phyloP scores from a whole-genome alignment of 2,113 vertebrate genomes.

The Hassar affinis region DNA sequence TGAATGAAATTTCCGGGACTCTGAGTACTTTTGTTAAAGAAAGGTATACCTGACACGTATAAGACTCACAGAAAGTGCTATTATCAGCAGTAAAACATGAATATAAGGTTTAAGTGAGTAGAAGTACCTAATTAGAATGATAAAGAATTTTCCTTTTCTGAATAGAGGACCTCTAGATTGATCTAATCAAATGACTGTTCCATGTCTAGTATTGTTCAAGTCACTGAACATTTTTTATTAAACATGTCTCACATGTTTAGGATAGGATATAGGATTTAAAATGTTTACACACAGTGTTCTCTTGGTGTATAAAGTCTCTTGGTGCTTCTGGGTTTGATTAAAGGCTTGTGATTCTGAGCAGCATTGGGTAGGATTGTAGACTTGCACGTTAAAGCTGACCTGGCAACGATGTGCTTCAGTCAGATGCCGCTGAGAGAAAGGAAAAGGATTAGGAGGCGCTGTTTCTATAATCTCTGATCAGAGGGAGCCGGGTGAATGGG shows the following conservation, averaged over 20 bases:
- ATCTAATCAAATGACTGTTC: not conserved
- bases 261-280: not conserved
- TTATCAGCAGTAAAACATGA: not conserved
- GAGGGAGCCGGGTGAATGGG: conserved; percentile 18
- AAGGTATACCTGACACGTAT: not conserved
- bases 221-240: not conserved
- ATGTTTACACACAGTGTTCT: not conserved
- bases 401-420: not conserved
- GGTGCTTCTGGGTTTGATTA: not conserved
- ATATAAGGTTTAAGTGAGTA: not conserved
- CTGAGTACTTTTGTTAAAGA: not conserved
- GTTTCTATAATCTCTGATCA: conserved; percentile 43
- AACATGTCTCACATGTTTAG: too few relatives aligned
- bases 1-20: not conserved
- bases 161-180: not conserved
- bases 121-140: not conserved
- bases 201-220: not conserved
- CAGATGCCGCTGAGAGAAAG: conserved; percentile 15
- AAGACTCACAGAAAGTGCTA: not conserved
- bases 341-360: not conserved
- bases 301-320: not conserved
- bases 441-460: conserved; percentile 34
- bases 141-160: not conserved
- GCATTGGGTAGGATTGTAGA: not conserved
- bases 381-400: not conserved